Evolutionary conservation across 2,888 invertebrate genomes (phyloP), one percentile per base, ranked within the genome.

Genomic region (Volucella inanis): DNA sequence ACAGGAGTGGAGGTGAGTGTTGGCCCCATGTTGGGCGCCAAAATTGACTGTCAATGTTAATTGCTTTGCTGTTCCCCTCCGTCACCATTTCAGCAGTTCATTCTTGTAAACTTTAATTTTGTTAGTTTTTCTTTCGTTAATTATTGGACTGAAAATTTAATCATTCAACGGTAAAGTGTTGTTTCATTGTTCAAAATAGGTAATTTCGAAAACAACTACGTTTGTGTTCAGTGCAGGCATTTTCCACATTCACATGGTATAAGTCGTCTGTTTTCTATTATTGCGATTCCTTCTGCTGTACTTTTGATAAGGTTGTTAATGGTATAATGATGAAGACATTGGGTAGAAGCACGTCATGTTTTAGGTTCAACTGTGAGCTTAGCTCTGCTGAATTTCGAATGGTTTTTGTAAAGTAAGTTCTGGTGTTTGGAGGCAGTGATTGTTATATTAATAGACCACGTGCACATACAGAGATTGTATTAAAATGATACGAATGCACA

Each of bases 1-100:
- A 59, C 31, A 41, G 45, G 15, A 49, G 47, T n/a, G n/a, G 15
- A n/a, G 82, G 78, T 83, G 50, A 83, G 82, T 83, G 65, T 41
- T 6, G 0, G 31, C n/a, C 54, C 8, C 15, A 10, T 10, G n/a
- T 38, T 22, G 22, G 61, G 41, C 49, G 61, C 12, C 50, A 76
- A 11, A n/a, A 31, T 31, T 31, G 6, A 31, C 6, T 31, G 31
- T 0, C 4, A 6, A 6, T 31, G 6, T 31, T 31, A 6, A 31
- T 31, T 31, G 6, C 6, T 31, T 31, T 4, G 31, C 6, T 31
- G 31, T 31, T 31, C 6, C 31, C 31, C 6, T 79, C 54, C 31
- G n/a, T 11, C 18, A 61, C 50, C 18, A 43, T 52, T 47, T 12
- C 10, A 11, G 43, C 14, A 12, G 12, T 61, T 65, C 39, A 65